These are phyloP conservation scores for Myopa tessellatipennis DNA, from an alignment of 2,888 invertebrate species.

Conservation along the genomic window DNA sequence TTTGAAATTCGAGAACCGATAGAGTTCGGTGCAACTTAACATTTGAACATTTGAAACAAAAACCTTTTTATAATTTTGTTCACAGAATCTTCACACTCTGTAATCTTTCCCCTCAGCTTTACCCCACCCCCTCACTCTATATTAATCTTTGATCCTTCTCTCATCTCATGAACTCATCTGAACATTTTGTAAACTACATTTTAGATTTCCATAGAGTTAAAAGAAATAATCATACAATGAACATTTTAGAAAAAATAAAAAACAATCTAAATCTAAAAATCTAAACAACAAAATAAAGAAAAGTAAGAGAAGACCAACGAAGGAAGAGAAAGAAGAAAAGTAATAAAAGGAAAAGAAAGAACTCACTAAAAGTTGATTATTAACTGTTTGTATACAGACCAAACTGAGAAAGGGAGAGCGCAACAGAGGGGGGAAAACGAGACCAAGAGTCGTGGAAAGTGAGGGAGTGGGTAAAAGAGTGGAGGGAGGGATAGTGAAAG, in stretches of 20 bases:
- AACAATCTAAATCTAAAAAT: slow-evolving; percentile 25
- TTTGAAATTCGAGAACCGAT: too few relatives aligned
- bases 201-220: too few relatives aligned
- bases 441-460: not conserved
- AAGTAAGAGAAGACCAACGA: not conserved
- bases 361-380: slow-evolving; percentile 26
- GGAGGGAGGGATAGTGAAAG: not conserved
- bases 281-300: not conserved
- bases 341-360: not conserved
- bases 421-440: not conserved
- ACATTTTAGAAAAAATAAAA: not conserved
- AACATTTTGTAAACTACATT: too few relatives aligned
- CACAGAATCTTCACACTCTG: too few relatives aligned
- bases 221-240: too few relatives aligned
- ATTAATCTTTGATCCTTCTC: too few relatives aligned
- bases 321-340: not conserved
- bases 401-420: not conserved
- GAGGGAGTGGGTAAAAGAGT: not conserved
- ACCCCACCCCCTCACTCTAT: too few relatives aligned
- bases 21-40: too few relatives aligned
- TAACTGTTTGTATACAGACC: slow-evolving; percentile 10
- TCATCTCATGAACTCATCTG: too few relatives aligned
- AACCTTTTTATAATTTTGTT: too few relatives aligned
- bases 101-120: too few relatives aligned
- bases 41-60: too few relatives aligned